These are phyloP conservation scores for Mylabris phalerata DNA, from an alignment of 1,140 invertebrate species.

Conservation along the genomic window DNA sequence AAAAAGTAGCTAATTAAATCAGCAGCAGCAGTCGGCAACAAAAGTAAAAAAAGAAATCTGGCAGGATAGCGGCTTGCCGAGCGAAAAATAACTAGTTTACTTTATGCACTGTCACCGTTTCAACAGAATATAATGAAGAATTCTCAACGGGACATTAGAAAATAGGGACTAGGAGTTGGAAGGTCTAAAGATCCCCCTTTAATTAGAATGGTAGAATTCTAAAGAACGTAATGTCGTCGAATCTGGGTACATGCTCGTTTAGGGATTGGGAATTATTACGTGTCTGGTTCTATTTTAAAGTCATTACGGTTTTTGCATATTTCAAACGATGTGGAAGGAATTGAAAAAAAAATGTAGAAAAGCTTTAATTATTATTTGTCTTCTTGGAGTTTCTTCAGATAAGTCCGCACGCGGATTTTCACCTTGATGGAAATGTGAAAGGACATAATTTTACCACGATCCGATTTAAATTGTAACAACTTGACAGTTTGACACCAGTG, in stretches of 20 bases:
- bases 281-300: not conserved
- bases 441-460: not conserved
- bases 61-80: not conserved
- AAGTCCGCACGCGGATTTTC: too few relatives aligned
- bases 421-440: too few relatives aligned
- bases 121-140: constrained; percentile 16
- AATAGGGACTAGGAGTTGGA: not conserved
- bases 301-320: not conserved
- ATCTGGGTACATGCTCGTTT: not conserved
- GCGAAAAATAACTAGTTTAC: constrained; percentile 21
- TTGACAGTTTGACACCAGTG: constrained; percentile 10
- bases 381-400: too few relatives aligned
- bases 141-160: constrained; percentile 17
- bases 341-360: not conserved
- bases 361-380: too few relatives aligned
- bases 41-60: too few relatives aligned
- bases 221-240: not conserved
- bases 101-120: constrained; percentile 20
- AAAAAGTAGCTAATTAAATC: constrained; percentile 22
- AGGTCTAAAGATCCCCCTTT: constrained; percentile 3
- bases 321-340: not conserved
- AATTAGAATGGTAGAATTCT: constrained; percentile 10
- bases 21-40: constrained; percentile 9
- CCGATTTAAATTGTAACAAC: constrained; percentile 6
- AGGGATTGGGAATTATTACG: not conserved